phyloP scores from a whole-genome alignment of 2,888 invertebrate species.

The Chironomus riparius region DNA sequence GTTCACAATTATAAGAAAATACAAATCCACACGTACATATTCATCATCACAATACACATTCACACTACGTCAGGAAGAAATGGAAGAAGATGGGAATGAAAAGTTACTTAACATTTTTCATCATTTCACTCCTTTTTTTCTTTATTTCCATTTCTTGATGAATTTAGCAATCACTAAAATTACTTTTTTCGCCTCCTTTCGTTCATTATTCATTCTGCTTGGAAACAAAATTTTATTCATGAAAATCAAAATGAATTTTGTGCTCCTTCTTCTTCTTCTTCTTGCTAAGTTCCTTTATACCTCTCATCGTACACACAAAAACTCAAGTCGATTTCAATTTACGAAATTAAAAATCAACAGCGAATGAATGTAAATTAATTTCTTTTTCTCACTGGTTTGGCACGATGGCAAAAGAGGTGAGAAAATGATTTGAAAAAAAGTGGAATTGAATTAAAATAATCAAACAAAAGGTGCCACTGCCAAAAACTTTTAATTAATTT shows the following conservation, averaged over 20 bases:
- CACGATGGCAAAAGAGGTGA: too few relatives aligned
- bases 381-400: too few relatives aligned
- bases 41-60: too few relatives aligned
- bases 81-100: neutral
- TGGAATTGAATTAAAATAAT: too few relatives aligned
- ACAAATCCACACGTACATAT: too few relatives aligned
- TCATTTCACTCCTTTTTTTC: neutral
- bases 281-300: neutral
- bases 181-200: neutral
- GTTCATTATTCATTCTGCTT: neutral
- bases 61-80: neutral
- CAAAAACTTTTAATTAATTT: too few relatives aligned
- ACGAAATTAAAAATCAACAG: neutral
- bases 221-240: neutral
- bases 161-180: neutral
- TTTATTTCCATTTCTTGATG: neutral
- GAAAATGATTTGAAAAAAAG: too few relatives aligned
- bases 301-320: neutral
- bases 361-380: neutral
- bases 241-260: neutral
- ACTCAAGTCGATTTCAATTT: neutral
- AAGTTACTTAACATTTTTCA: neutral
- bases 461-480: too few relatives aligned
- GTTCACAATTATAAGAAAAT: too few relatives aligned
- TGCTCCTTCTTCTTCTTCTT: neutral